These are phyloP conservation scores for Cistogaster globosa DNA, from an alignment of 2,888 invertebrate genomes.

Conservation along the genomic window DNA sequence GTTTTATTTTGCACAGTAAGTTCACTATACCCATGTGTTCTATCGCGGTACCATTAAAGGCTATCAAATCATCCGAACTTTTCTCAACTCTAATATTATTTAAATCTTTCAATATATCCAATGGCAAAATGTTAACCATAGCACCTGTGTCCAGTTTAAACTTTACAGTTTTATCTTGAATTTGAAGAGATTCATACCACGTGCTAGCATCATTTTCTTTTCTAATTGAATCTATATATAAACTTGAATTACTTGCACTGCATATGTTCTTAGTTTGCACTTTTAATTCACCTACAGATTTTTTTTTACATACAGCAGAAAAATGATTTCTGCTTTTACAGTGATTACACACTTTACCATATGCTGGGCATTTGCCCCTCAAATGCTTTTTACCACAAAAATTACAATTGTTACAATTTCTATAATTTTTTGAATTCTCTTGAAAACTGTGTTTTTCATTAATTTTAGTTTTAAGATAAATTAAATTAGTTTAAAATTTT, in stretches of 20 bases:
- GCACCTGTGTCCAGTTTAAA: conserved; percentile 49
- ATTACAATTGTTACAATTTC: no score
- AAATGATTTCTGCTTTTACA: conserved; percentile 43
- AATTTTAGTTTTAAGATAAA: no score
- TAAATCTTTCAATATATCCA: conserved; percentile 15
- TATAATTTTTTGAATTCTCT: no score
- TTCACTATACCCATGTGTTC: conserved; percentile 11
- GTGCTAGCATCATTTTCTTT: conserved; percentile 36
- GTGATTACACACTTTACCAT: conserved; percentile 39
- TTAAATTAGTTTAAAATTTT: no score
- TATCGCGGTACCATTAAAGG: conserved; percentile 50
- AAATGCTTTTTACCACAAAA: no score
- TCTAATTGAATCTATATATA: conserved; percentile 44
- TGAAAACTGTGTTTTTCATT: no score
- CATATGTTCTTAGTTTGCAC: background rate
- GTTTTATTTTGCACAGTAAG: conserved; percentile 23
- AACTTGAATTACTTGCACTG: conserved; percentile 21
- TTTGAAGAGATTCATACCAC: conserved; percentile 48
- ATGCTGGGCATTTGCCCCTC: no score
- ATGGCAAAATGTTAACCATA: conserved; percentile 47
- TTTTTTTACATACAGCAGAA: conserved; percentile 12
- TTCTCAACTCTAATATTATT: conserved; percentile 25
- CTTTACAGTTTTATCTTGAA: conserved; percentile 23
- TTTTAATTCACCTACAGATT: conserved; percentile 27
- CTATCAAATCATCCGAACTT: conserved; percentile 52